Percentiles rank a stretch among this genome's conserved stretches.
These are phyloP conservation scores for Gonatopus flavifemur DNA, from an alignment of 1,140 invertebrate genomes.

Conservation along the genomic window DNA sequence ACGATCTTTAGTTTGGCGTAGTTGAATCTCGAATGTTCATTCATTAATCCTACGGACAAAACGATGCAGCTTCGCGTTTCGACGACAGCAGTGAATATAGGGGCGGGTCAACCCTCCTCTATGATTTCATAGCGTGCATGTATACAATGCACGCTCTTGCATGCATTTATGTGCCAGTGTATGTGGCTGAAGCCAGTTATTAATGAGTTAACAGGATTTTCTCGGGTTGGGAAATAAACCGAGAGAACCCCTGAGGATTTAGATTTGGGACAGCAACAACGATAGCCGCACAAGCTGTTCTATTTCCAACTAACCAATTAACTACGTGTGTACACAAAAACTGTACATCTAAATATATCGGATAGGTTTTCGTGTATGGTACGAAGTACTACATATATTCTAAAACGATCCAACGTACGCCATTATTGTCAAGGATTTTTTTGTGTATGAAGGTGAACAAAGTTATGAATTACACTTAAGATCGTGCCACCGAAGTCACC, in stretches of 20 bases:
- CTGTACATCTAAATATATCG: too few relatives aligned
- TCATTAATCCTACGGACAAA: conserved; percentile 37
- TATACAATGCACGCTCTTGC: background rate
- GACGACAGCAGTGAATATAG: too few relatives aligned
- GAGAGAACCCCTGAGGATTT: conserved; percentile 31
- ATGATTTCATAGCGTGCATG: background rate
- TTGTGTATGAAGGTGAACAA: too few relatives aligned
- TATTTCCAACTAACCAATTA: too few relatives aligned
- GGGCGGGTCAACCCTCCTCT: background rate
- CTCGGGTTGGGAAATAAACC: conserved; percentile 37
- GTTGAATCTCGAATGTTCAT: conserved; percentile 27
- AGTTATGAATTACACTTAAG: too few relatives aligned
- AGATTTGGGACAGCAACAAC: conserved; percentile 32
- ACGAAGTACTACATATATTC: too few relatives aligned
- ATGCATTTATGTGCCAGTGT: background rate
- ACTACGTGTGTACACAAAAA: too few relatives aligned
- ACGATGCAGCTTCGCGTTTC: conserved; percentile 23
- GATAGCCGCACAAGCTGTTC: background rate
- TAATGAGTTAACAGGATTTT: conserved; percentile 47
- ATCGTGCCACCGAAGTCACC: too few relatives aligned
- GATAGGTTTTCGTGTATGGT: too few relatives aligned
- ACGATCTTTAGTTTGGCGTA: too few relatives aligned
- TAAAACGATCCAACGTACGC: too few relatives aligned
- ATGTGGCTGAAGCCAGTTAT: conserved; percentile 35
- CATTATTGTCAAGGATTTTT: too few relatives aligned